Conservation (phyloP, 1,140 invertebrate genomes). For the Grapholita molesta region DNA sequence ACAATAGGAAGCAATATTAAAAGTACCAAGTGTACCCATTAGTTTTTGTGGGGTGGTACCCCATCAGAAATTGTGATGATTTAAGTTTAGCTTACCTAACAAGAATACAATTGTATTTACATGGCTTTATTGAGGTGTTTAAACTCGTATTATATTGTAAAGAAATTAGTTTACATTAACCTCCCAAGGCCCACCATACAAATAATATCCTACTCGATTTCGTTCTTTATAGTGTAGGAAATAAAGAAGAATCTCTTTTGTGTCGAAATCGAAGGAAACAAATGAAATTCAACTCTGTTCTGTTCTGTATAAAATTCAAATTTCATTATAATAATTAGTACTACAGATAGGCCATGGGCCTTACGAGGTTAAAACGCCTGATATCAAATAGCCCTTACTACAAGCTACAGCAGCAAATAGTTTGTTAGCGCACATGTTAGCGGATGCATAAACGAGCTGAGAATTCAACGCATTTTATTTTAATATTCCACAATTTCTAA, state of each 20-base stretch:
- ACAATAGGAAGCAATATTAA: background rate
- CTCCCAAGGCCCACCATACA: background rate
- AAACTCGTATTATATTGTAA: background rate
- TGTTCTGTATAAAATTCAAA: too few relatives aligned
- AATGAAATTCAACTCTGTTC: too few relatives aligned
- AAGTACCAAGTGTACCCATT: background rate
- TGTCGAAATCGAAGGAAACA: too few relatives aligned
- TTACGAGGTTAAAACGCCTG: too few relatives aligned
- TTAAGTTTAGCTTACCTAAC: background rate
- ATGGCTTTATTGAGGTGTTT: background rate
- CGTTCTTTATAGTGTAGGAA: too few relatives aligned
- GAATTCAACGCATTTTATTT: background rate
- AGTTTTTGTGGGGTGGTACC: too few relatives aligned
- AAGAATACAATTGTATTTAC: background rate
- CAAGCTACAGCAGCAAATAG: background rate
- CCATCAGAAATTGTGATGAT: conserved; percentile 5
- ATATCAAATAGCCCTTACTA: background rate
- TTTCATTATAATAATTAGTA: too few relatives aligned
- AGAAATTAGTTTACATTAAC: background rate
- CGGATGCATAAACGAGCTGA: too few relatives aligned
- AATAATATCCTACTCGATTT: too few relatives aligned
- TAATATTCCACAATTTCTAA: too few relatives aligned
- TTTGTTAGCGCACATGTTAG: background rate
- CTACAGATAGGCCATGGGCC: too few relatives aligned
- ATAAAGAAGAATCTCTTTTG: too few relatives aligned